A percentile compares a stretch with the other conserved stretches of the same genome.
Conservation (phyloP, 1,140 invertebrate species). For the Pseudobourletiella spinata region DNA sequence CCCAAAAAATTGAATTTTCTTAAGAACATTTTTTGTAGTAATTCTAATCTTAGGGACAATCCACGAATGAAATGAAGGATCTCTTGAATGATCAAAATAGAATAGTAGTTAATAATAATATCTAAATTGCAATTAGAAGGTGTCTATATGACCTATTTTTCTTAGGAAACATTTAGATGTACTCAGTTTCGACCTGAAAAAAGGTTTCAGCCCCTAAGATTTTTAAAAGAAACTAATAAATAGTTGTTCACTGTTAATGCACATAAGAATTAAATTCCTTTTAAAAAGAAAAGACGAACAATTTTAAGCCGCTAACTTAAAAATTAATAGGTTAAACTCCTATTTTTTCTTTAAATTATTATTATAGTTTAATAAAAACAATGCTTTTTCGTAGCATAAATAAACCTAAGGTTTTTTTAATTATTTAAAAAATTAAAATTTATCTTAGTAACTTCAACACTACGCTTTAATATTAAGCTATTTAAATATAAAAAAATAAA, state of each 20-base stretch:
- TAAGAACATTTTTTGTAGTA: slow-evolving; percentile 46
- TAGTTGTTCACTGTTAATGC: slow-evolving; percentile 51
- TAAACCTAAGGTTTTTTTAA: slow-evolving; percentile 32
- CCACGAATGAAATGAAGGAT: slow-evolving; percentile 54
- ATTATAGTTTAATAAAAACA: slow-evolving; percentile 50
- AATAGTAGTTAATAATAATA: slow-evolving; percentile 52
- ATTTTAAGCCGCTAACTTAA: slow-evolving; percentile 42
- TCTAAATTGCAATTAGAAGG: slow-evolving; percentile 54
- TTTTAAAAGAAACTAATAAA: slow-evolving; percentile 51
- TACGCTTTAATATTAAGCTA: slow-evolving; percentile 51
- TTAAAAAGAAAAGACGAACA: slow-evolving; percentile 42
- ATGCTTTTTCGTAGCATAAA: slow-evolving; percentile 52
- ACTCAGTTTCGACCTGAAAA: slow-evolving; percentile 51
- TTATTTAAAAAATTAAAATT: neutral
- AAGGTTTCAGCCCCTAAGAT: slow-evolving; percentile 43
- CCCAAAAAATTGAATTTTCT: slow-evolving; percentile 41
- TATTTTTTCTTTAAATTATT: slow-evolving; percentile 45
- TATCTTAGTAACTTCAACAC: slow-evolving; percentile 51
- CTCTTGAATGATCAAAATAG: slow-evolving; percentile 48
- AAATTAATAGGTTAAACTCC: slow-evolving; percentile 44
- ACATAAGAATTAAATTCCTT: slow-evolving; percentile 45
- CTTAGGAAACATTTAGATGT: slow-evolving; percentile 45
- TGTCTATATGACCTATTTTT: slow-evolving; percentile 20
- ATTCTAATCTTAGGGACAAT: slow-evolving; percentile 49
- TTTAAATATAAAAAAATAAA: slow-evolving; percentile 41